These are phyloP conservation scores for Drosophila kepulauana DNA, from an alignment of 1,140 invertebrate species.

Conservation along the genomic window DNA sequence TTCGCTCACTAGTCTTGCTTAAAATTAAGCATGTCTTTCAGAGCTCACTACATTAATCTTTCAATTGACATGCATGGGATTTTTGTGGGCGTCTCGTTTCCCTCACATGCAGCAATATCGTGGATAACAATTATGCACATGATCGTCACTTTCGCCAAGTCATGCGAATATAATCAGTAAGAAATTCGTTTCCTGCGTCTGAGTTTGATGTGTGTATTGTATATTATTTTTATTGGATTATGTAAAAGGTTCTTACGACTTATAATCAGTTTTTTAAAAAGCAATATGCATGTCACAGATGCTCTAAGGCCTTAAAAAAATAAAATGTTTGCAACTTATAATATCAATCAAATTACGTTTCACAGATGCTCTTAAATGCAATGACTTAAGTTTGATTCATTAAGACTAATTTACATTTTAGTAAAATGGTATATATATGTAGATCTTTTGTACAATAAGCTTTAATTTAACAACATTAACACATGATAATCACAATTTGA, in stretches of 20 bases:
- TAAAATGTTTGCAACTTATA: not conserved
- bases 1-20: not conserved
- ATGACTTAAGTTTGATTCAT: not conserved
- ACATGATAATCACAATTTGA: constrained; percentile 65
- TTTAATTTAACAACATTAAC: constrained; percentile 50
- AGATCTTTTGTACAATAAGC: constrained; percentile 61
- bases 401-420: constrained; percentile 12
- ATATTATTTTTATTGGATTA: constrained; percentile 21
- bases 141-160: constrained; percentile 16
- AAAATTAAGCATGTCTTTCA: not conserved
- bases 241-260: constrained; percentile 5
- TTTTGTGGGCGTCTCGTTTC: constrained; percentile 61
- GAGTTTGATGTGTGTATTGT: constrained; percentile 1
- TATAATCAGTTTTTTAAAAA: constrained; percentile 2
- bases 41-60: not conserved
- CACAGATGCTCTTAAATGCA: constrained; percentile 13
- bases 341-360: constrained; percentile 21
- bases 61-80: not conserved
- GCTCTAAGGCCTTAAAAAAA: constrained; percentile 8
- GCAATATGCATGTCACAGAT: constrained; percentile 4
- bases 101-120: constrained; percentile 40
- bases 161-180: constrained; percentile 21
- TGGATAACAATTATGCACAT: constrained; percentile 19
- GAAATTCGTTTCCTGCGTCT: constrained; percentile 23
- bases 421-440: constrained; percentile 33